phyloP scores from a whole-genome alignment of 2,888 invertebrate species.

The Himalopsyche anomala region DNA sequence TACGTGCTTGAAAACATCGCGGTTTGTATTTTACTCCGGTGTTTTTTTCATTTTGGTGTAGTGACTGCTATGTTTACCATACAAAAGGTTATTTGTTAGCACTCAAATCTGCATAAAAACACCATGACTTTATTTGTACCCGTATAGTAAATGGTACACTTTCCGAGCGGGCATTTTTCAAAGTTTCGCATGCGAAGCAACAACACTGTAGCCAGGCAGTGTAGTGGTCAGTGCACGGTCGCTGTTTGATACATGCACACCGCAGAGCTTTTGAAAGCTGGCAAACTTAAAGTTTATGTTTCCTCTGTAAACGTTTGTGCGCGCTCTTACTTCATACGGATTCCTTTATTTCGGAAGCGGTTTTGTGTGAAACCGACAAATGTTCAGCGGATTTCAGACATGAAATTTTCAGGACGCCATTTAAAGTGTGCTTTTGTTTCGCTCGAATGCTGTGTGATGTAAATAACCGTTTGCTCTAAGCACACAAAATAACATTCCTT shows the following conservation, averaged over 20 bases:
- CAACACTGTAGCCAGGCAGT: not conserved
- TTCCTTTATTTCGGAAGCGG: constrained; percentile 18
- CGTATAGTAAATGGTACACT: not conserved
- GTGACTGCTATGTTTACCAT: too few species aligned
- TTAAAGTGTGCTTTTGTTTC: constrained; percentile 16
- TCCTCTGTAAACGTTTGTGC: constrained; percentile 21
- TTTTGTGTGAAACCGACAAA: constrained; percentile 31
- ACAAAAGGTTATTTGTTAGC: too few species aligned
- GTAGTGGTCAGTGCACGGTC: constrained; percentile 20
- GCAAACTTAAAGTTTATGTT: constrained; percentile 44
- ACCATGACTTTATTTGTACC: too few species aligned
- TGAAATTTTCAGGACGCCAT: constrained; percentile 26
- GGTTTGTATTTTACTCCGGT: too few species aligned
- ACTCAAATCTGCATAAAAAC: too few species aligned
- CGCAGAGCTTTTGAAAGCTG: constrained; percentile 37
- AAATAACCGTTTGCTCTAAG: constrained; percentile 16
- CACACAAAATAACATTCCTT: constrained; percentile 15
- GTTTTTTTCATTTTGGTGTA: too few species aligned
- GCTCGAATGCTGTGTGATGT: constrained; percentile 2
- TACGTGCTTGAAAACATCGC: too few species aligned
- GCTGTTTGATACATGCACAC: constrained; percentile 11
- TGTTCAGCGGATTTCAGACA: constrained; percentile 26
- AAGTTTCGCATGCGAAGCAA: not conserved
- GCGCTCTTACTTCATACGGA: constrained; percentile 30
- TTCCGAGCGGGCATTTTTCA: not conserved